A percentile compares a stretch with the other conserved stretches of the same genome.
Conservation (phyloP, 2,797 vertebrate genomes). For the Tamandua tetradactyla region DNA sequence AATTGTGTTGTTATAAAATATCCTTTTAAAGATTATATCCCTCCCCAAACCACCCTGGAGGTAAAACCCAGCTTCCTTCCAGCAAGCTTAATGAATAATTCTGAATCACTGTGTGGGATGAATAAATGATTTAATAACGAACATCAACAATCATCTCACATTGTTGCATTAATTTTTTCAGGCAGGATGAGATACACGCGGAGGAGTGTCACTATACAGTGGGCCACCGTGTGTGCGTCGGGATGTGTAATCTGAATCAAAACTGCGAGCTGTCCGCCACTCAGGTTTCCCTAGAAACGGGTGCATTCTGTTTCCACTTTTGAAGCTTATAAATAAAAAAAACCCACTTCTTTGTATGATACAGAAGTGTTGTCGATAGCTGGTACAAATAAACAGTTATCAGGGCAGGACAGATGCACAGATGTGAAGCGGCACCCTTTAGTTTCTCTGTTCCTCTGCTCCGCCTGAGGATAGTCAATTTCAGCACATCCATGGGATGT, state of each 20-base stretch:
- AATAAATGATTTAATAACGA: conserved; percentile 77
- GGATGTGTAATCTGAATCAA: conserved; percentile 48
- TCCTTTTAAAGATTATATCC: conserved; percentile 53
- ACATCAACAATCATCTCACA: conserved; percentile 69
- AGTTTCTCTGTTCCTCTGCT: conserved; percentile 57
- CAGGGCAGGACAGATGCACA: conserved; percentile 53
- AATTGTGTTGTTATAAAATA: conserved; percentile 74
- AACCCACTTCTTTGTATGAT: conserved; percentile 70
- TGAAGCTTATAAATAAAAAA: conserved; percentile 22
- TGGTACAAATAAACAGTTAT: conserved; percentile 75
- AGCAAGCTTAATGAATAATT: conserved; percentile 69
- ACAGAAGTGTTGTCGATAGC: conserved; percentile 56
- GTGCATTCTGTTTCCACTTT: conserved; percentile 58
- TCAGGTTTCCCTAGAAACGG: conserved; percentile 84
- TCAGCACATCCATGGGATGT: conserved; percentile 47
- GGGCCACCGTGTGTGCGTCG: not conserved
- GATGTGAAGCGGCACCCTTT: conserved; percentile 52
- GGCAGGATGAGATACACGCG: conserved; percentile 61
- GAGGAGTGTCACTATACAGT: conserved; percentile 36
- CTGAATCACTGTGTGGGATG: conserved; percentile 71
- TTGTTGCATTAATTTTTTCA: conserved; percentile 75
- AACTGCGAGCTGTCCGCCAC: conserved; percentile 28
- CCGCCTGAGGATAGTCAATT: conserved; percentile 72
- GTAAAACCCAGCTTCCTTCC: conserved; percentile 64
- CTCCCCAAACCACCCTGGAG: conserved; percentile 51